phyloP scores from a whole-genome alignment of 2,113 vertebrate genomes.

The mouse (Mus musculus) region GRCm39 chr10:44411001-44411500 shows the following conservation, averaged over 20 bases:
- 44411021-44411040: not conserved
- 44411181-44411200: conserved; percentile 65
- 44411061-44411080: too few species aligned
- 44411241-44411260: conserved; percentile 63
- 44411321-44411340: conserved; percentile 58
- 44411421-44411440: not conserved
- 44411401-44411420: not conserved
- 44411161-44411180: conserved; percentile 60
- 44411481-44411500: not conserved
- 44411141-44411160: conserved; percentile 43
- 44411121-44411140: conserved; percentile 55
- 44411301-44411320: conserved; percentile 72
- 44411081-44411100: not conserved
- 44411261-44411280: conserved; percentile 65
- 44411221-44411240: conserved; percentile 68
- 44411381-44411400: not conserved
- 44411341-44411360: conserved; percentile 58
- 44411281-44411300: conserved; percentile 71
- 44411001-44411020: not conserved
- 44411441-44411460: not conserved
- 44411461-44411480: not conserved
- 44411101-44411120: conserved; percentile 12
- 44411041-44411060: not conserved
- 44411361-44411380: conserved; percentile 55
- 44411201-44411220: conserved; percentile 74